phyloP scores from a whole-genome alignment of 2,113 vertebrate species.

The Dipodomys spectabilis region DNA sequence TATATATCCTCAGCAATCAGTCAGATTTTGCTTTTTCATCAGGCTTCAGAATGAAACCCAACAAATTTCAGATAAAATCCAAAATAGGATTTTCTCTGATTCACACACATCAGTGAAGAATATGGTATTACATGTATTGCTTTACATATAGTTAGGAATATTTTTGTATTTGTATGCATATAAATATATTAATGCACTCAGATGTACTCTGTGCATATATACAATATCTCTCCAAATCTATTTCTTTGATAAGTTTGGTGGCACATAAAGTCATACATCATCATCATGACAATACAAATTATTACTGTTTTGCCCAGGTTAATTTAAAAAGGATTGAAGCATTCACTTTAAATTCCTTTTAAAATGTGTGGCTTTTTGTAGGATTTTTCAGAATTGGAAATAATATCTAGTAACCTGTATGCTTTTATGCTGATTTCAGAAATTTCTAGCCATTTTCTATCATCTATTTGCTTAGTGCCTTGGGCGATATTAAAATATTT shows the following conservation, averaged over 20 bases:
- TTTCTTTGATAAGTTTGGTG: conserved; percentile 29
- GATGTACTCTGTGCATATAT: neutral
- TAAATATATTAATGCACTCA: neutral
- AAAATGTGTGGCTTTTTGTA: neutral
- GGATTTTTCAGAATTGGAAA: conserved; percentile 23
- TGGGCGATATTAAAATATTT: conserved; percentile 35
- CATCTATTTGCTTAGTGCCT: conserved; percentile 55
- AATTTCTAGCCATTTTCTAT: conserved; percentile 47
- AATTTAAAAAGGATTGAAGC: conserved; percentile 21
- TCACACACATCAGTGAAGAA: conserved; percentile 39
- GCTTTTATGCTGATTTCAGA: conserved; percentile 39
- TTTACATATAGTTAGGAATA: neutral
- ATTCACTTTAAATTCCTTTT: conserved; percentile 1
- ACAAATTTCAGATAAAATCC: conserved; percentile 50
- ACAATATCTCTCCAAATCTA: neutral
- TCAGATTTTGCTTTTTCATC: conserved; percentile 49
- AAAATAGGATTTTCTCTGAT: conserved; percentile 58
- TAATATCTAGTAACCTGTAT: conserved; percentile 29
- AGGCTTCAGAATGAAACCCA: conserved; percentile 66
- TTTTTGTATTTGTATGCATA: neutral
- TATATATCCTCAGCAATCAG: conserved; percentile 26
- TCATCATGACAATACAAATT: neutral
- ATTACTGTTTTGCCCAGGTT: conserved; percentile 11
- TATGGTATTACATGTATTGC: neutral
- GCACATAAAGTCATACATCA: neutral